Percentiles rank a stretch among this genome's conserved stretches.
phyloP scores from a whole-genome alignment of 2,113 vertebrate genomes.

The Hypanus sabinus region DNA sequence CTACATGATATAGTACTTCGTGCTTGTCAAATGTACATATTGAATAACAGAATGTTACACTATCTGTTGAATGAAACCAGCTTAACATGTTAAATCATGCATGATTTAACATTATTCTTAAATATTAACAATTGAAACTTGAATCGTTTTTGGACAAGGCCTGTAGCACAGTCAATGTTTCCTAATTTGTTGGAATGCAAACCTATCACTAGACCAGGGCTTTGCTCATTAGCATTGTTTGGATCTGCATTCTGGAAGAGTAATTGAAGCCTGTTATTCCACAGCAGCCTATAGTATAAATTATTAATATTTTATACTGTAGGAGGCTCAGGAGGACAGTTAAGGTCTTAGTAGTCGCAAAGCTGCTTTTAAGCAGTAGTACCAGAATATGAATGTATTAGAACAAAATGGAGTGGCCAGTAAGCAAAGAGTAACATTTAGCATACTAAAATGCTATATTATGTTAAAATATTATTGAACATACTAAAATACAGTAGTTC shows the following conservation, averaged over 20 bases:
- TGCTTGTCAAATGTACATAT: neutral
- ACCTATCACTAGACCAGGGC: neutral
- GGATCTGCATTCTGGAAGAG: conserved; percentile 6
- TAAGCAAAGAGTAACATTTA: neutral
- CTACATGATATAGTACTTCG: neutral
- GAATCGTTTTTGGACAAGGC: neutral
- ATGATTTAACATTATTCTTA: conserved; percentile 33
- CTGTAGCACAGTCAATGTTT: neutral
- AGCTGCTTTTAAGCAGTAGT: neutral
- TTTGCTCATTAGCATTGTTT: conserved; percentile 26
- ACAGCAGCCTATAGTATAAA: conserved; percentile 37
- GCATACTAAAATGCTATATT: no score
- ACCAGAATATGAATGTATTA: neutral
- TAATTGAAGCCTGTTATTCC: conserved; percentile 28
- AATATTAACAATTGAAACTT: conserved; percentile 35
- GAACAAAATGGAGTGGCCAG: conserved; percentile 8
- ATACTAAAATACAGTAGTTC: neutral
- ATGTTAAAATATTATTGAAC: neutral
- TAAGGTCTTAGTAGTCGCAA: neutral
- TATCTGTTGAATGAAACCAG: neutral
- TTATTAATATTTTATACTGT: conserved; percentile 42
- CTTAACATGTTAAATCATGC: conserved; percentile 21
- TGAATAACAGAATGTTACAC: conserved; percentile 23
- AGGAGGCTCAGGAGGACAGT: neutral
- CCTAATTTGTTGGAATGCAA: neutral